Conservation (phyloP, 2,113 vertebrate genomes). For the Ia io region DNA sequence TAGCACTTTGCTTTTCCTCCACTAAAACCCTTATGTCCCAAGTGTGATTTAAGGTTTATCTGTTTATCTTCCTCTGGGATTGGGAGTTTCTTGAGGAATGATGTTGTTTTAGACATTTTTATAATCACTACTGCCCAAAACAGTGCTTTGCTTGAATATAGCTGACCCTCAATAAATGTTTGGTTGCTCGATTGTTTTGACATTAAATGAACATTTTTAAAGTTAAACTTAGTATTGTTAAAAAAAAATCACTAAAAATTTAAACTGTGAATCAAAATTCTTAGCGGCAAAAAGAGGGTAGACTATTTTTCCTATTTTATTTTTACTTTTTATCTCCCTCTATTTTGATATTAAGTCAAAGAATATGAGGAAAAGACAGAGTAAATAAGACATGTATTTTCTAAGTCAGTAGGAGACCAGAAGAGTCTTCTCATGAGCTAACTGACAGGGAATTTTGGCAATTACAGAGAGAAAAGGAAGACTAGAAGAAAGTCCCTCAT, state of each 20-base stretch:
- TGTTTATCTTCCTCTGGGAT: neutral
- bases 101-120: neutral
- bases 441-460: neutral
- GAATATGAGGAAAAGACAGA: neutral
- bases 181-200: neutral
- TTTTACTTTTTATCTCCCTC: neutral
- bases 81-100: neutral
- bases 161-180: neutral
- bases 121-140: neutral
- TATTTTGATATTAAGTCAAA: slow-evolving; percentile 35
- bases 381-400: neutral
- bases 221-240: neutral
- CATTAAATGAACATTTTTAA: neutral
- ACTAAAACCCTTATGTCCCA: neutral
- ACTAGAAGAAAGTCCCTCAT: neutral
- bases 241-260: neutral
- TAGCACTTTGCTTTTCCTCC: neutral
- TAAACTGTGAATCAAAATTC: neutral
- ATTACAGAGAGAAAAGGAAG: neutral
- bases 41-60: neutral
- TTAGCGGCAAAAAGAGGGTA: neutral
- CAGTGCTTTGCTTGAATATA: neutral
- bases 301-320: neutral
- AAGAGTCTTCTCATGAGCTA: neutral
- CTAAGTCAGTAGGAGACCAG: neutral